These are phyloP conservation scores for Megaleporinus macrocephalus DNA, from an alignment of 2,113 vertebrate species.

Conservation along the genomic window DNA sequence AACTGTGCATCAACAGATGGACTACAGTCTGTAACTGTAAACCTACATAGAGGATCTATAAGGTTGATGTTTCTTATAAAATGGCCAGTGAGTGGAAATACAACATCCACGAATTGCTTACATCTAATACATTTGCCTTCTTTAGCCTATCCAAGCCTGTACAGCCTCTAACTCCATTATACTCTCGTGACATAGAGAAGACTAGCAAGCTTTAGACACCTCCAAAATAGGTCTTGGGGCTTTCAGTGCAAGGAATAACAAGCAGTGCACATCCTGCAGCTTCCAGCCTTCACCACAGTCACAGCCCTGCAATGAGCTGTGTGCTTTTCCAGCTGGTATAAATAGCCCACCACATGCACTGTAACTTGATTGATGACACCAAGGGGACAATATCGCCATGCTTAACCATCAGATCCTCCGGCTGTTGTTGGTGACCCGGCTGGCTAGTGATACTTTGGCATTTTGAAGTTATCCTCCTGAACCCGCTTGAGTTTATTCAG, in stretches of 20 bases:
- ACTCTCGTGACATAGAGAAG: slow-evolving; percentile 1
- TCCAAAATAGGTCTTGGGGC: slow-evolving; percentile 27
- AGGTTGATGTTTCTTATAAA: neutral
- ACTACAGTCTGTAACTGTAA: neutral
- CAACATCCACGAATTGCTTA: neutral
- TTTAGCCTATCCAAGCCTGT: neutral
- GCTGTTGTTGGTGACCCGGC: slow-evolving; percentile 71
- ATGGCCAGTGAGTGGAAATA: neutral
- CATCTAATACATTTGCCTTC: neutral
- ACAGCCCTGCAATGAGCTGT: slow-evolving; percentile 2
- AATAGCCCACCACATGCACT: slow-evolving; percentile 71
- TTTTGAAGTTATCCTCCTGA: slow-evolving; percentile 58
- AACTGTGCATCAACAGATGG: too few species aligned
- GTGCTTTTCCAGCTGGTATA: slow-evolving; percentile 63
- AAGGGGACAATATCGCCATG: slow-evolving; percentile 61
- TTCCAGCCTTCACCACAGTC: neutral
- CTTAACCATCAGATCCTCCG: slow-evolving; percentile 59
- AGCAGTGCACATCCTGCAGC: neutral
- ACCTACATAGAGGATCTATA: neutral
- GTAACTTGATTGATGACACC: slow-evolving; percentile 72
- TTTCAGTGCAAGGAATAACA: slow-evolving; percentile 17
- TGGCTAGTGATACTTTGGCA: slow-evolving; percentile 61
- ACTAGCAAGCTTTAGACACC: slow-evolving; percentile 6
- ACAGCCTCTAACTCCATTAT: neutral
- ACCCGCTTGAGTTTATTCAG: slow-evolving; percentile 45